phyloP scores from a whole-genome alignment of 2,113 vertebrate genomes.

The Hyperopisus bebe region DNA sequence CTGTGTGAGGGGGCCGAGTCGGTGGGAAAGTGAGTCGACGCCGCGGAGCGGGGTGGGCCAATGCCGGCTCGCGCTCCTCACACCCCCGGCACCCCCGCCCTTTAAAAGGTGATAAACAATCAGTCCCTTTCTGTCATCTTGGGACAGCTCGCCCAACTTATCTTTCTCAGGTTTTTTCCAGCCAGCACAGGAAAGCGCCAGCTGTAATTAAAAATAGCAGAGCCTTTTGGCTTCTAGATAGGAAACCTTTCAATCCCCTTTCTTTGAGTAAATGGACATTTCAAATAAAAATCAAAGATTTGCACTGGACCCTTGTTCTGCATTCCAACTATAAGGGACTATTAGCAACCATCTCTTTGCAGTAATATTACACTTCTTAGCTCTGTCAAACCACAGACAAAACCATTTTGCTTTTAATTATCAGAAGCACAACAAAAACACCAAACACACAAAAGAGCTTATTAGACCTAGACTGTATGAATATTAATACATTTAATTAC shows the following conservation, averaged over 20 bases:
- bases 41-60: conserved; percentile 54
- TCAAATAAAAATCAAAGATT: not conserved
- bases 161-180: conserved; percentile 2
- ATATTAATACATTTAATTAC: not conserved
- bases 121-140: conserved; percentile 7
- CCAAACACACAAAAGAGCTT: not conserved
- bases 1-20: conserved; percentile 28
- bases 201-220: conserved; percentile 18
- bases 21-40: conserved; percentile 50
- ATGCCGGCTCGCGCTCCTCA: conserved; percentile 55
- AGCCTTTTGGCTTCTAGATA: conserved; percentile 21
- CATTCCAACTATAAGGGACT: not conserved
- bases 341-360: not conserved
- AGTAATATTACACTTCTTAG: not conserved
- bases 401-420: not conserved
- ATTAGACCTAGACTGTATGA: not conserved
- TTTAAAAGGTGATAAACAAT: conserved; percentile 17
- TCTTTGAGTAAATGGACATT: conserved; percentile 8
- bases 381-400: not conserved
- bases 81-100: conserved; percentile 1
- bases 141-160: conserved; percentile 10
- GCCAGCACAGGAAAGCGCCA: conserved; percentile 3
- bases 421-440: not conserved
- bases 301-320: not conserved
- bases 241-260: not conserved